Evolutionary conservation across 1,140 invertebrate species (phyloP).

Genomic region (Zaprionus ghesquierei): DNA sequence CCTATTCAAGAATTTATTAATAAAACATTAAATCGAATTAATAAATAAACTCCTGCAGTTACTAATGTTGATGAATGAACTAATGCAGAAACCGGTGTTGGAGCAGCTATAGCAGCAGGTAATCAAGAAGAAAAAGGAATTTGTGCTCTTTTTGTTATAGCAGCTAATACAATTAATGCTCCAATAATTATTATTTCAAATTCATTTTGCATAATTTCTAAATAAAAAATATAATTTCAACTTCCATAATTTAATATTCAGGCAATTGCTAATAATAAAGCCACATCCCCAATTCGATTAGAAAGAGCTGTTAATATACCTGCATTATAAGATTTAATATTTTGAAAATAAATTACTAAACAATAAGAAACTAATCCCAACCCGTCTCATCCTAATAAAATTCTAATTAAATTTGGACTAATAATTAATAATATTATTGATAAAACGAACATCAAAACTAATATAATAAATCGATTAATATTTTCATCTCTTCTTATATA

Average conservation of each 20-base stretch:
- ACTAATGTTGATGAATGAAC: too few species aligned
- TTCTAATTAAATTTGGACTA: constrained; percentile 86
- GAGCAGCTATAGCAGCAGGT: too few species aligned
- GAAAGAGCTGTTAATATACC: constrained; percentile 86
- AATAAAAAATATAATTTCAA: constrained; percentile 83
- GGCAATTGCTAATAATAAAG: constrained; percentile 84
- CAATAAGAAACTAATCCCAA: constrained; percentile 87
- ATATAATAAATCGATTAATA: constrained; percentile 84
- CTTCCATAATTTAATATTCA: constrained; percentile 84
- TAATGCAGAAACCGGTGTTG: too few species aligned
- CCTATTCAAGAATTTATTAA: too few species aligned
- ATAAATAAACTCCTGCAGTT: too few species aligned
- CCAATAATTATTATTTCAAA: constrained; percentile 83
- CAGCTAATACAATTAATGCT: constrained; percentile 83
- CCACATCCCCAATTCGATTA: constrained; percentile 86
- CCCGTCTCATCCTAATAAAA: constrained; percentile 88
- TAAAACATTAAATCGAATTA: too few species aligned
- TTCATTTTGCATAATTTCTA: constrained; percentile 83
- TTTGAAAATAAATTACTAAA: constrained; percentile 87
- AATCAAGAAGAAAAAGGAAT: constrained; percentile 88
- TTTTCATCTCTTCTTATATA: constrained; percentile 84
- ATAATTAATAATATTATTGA: constrained; percentile 88
- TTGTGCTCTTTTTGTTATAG: constrained; percentile 89
- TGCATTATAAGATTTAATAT: constrained; percentile 85
- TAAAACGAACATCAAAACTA: constrained; percentile 86